Percentiles rank a stretch among this genome's conserved stretches.
phyloP scores from a whole-genome alignment of 2,113 vertebrate genomes.

The Rhagologus leucostigma region DNA sequence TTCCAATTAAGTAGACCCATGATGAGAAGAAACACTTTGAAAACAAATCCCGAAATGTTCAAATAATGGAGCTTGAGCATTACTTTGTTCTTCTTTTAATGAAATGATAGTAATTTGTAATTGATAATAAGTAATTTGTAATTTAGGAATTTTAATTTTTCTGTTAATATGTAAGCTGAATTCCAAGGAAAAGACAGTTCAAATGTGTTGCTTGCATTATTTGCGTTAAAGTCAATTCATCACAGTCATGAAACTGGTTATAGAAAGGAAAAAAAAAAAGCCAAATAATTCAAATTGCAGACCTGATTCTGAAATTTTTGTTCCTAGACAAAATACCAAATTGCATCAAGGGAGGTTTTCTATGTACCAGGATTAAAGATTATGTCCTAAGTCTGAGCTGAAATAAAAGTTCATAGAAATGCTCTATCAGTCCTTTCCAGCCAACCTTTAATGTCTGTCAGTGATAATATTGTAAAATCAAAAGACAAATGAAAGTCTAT shows the following conservation, averaged over 20 bases:
- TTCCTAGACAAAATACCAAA: background rate
- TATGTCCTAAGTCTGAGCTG: background rate
- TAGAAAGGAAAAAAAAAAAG: background rate
- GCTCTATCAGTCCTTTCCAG: background rate
- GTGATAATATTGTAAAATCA: background rate
- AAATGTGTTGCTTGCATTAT: background rate
- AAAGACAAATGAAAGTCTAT: background rate
- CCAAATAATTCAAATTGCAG: background rate
- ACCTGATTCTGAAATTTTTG: background rate
- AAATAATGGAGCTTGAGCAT: background rate
- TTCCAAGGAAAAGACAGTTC: background rate
- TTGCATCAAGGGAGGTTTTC: background rate
- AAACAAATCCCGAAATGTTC: background rate
- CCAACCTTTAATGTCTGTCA: background rate
- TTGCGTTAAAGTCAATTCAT: background rate
- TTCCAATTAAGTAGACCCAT: background rate
- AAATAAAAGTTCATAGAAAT: background rate
- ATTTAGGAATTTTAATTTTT: slow-evolving; percentile 12
- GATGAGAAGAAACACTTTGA: background rate
- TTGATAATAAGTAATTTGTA: background rate
- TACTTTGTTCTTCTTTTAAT: background rate
- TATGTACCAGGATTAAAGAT: background rate
- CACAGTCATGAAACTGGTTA: background rate
- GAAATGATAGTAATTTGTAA: background rate
- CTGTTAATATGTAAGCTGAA: background rate